Evolutionary conservation across 1,140 invertebrate species (phyloP).

Genomic region (Planococcus citri): DNA sequence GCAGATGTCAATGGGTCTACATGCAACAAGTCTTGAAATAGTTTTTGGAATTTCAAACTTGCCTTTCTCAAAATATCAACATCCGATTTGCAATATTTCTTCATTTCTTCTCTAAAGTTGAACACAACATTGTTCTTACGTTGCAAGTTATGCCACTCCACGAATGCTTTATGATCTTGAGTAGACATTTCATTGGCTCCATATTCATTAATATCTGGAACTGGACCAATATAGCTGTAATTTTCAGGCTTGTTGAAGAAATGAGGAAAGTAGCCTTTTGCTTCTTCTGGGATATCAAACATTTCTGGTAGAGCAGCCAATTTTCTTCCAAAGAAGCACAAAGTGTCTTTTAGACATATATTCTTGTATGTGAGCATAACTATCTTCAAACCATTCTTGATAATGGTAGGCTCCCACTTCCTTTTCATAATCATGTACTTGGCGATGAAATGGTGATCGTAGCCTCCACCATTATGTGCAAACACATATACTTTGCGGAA

Average conservation of each 20-base stretch:
- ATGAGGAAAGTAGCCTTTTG: slow-evolving; percentile 29
- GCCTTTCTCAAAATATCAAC: slow-evolving; percentile 29
- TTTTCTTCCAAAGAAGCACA: background rate
- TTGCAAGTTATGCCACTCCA: slow-evolving; percentile 26
- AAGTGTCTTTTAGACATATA: slow-evolving; percentile 10
- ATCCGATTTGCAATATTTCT: slow-evolving; percentile 27
- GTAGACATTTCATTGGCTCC: slow-evolving; percentile 24
- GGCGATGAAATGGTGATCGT: too few species aligned
- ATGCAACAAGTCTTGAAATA: slow-evolving; percentile 12
- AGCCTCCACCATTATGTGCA: too few species aligned
- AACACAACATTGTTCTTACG: slow-evolving; percentile 23
- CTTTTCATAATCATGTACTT: too few species aligned
- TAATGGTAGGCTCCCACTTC: too few species aligned
- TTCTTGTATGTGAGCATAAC: too few species aligned
- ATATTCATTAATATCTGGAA: slow-evolving; percentile 25
- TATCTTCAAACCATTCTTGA: too few species aligned
- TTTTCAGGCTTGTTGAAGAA: slow-evolving; percentile 27
- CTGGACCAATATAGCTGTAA: slow-evolving; percentile 26
- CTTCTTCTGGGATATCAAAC: slow-evolving; percentile 24
- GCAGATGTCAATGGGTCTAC: slow-evolving; percentile 22
- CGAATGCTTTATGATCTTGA: slow-evolving; percentile 19
- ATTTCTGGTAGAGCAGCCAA: slow-evolving; percentile 23
- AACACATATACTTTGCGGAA: too few species aligned
- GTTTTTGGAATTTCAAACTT: slow-evolving; percentile 30
- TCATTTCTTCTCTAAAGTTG: too few species aligned